Evolutionary conservation across 2,113 vertebrate species (phyloP), one percentile per base, ranked within the genome.

Genomic region (Dipodomys ordii): DNA sequence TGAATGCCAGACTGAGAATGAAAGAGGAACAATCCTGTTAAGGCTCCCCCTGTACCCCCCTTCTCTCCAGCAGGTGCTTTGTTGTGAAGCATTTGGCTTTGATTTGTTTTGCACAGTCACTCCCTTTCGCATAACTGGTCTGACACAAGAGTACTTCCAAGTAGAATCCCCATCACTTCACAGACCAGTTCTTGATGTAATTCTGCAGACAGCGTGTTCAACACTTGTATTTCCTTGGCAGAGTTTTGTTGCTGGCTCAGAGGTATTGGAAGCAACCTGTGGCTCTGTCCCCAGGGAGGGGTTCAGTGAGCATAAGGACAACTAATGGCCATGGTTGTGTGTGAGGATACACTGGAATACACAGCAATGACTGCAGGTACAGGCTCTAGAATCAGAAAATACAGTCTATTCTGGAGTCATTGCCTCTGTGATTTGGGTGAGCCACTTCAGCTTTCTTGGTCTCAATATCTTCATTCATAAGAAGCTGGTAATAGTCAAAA

Each of bases 351-450:
- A 12, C 10, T 12, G 27, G 23, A 44, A 0, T 5, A 2, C 1
- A 1, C 20, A 44, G 20, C 32, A 6, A 23, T 19, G 46, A 53
- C 69, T 2, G 0, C 12, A 57, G 3, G 12, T 30, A 6, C 1
- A 4, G 20, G 22, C 71, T 80, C 39, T 35, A 27, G 53, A 68
- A 20, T 67, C 27, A 49, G 16, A 12, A 23, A 2, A 19, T 46
- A 18, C 25, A 25, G 35, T 84, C 49, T 81, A 0, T 73, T 62
- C 83, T 60, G 69, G 32, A 39, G 65, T 73, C 28, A 12, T 71
- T 77, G 28, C 35, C 39, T 95, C 85, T 95, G 46, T 84, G 72
- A 87, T 78, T 79, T 78, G 12, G 67, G 30, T 39, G 84, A 74
- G 62, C 80, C 69, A 28, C 35, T 80, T 83, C 83, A 89, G 67